Evolutionary conservation across 2,113 vertebrate species (phyloP).

Genomic region (Heteronetta atricapilla): DNA sequence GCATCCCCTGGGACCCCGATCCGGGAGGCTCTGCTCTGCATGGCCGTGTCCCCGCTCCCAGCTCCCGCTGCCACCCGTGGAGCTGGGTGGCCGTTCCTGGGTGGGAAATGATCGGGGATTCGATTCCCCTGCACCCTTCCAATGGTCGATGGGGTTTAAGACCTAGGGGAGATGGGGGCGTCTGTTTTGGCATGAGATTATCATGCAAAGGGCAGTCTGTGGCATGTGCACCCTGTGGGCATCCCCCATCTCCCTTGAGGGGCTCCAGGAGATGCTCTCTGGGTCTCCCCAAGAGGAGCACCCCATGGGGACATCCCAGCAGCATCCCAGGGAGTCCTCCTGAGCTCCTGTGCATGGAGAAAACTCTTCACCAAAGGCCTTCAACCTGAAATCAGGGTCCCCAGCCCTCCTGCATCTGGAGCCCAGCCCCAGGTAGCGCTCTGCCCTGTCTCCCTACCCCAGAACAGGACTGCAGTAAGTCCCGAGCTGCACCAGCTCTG

Average conservation of each 20-base stretch:
- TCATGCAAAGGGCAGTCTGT: not conserved
- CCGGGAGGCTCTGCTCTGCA: not conserved
- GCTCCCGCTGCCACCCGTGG: fast-evolving
- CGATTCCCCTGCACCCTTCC: fast-evolving
- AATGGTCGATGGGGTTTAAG: fast-evolving
- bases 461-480: not conserved
- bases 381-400: fast-evolving
- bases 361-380: not conserved
- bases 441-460: not conserved
- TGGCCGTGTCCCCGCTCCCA: fast-evolving
- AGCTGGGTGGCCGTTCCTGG: fast-evolving
- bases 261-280: not conserved
- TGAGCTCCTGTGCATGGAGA: not conserved
- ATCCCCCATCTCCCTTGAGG: fast-evolving
- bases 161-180: not conserved
- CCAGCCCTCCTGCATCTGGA: not conserved
- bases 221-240: fast-evolving
- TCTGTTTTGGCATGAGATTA: fast-evolving
- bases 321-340: not conserved
- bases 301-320: not conserved
- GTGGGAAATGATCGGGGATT: not conserved
- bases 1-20: not conserved
- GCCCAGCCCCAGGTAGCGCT: not conserved
- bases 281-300: not conserved
- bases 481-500: not conserved